Percentiles rank a stretch among this genome's conserved stretches.
Conservation (phyloP, 2,797 vertebrate genomes). For the Bovichtus diacanthus region DNA sequence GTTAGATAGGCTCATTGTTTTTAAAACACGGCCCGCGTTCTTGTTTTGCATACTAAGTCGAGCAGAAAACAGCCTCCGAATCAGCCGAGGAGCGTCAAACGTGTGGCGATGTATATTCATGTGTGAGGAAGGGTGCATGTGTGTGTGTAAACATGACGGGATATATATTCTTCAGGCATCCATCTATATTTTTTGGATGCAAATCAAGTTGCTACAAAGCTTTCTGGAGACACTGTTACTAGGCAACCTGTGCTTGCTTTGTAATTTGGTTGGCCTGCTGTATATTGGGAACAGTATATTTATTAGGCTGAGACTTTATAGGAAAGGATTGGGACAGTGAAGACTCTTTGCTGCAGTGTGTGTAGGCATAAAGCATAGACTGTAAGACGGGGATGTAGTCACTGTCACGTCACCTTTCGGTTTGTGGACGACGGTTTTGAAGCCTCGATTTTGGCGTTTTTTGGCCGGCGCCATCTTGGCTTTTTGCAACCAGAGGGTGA, state of each 20-base stretch:
- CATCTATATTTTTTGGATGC: constrained; percentile 73
- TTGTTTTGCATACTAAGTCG: constrained; percentile 71
- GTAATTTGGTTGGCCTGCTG: constrained; percentile 67
- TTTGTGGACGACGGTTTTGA: too few species aligned
- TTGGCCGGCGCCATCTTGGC: too few species aligned
- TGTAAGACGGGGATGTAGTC: too few species aligned
- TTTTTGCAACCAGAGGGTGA: too few species aligned
- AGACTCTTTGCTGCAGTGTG: too few species aligned
- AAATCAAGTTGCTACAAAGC: constrained; percentile 78
- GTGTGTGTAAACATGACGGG: constrained; percentile 39
- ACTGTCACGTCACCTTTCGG: too few species aligned
- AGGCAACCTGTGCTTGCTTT: constrained; percentile 82
- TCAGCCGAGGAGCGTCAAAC: constrained; percentile 56
- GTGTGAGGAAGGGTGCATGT: constrained; percentile 25
- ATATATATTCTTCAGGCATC: constrained; percentile 68
- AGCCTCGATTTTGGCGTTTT: too few species aligned
- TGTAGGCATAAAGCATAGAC: too few species aligned
- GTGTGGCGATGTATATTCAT: constrained; percentile 49
- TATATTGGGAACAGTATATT: constrained; percentile 66
- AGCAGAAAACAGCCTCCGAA: constrained; percentile 65
- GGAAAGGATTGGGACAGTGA: constrained; percentile 16
- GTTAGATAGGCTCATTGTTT: constrained; percentile 74
- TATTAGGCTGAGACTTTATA: constrained; percentile 46
- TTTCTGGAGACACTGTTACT: constrained; percentile 81
- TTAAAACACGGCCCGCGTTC: constrained; percentile 58